Evolutionary conservation across 2,113 vertebrate species (phyloP), one percentile per base, ranked within the genome.

Genomic region (Tragelaphus buxtoni): DNA sequence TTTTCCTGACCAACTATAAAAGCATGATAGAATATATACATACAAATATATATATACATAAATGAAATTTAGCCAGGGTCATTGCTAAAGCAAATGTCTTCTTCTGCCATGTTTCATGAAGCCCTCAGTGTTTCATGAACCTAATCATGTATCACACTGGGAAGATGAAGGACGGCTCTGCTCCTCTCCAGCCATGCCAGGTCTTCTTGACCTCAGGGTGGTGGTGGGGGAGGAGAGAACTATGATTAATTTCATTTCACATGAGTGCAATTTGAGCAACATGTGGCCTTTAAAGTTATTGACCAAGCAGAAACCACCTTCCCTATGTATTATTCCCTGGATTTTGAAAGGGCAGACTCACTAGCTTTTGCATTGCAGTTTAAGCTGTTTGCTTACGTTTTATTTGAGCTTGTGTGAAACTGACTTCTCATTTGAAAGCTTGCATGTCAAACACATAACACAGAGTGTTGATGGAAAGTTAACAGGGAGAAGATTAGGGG

Each of bases 81-180:
- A 14, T 9, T n/a, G 82, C n/a, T 76, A 87, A 91, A 92, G 79
- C 49, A 17, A 89, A 92, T 91, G 51, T 91, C 81, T 92, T 94
- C 49, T 32, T 93, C 35, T 28, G 77, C 30, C 9, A 26, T 9
- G 77, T 79, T 79, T 83, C 55, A 58, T 17, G 74, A 89, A 96
- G 49, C 22, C 72, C 95, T 93, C 56, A 47, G 58, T 81, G 61
- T 81, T 89, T 92, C 88, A n/a, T 79, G 53, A 83, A 24, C 58
- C 58, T 61, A 16, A 47, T 72, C 92, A 90, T 5, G 24, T 5
- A 86, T 8, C 30, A 13, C 0, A 1, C 26, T 12, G 39, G 26
- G 61, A 42, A 58, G 90, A 76, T 49, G 60, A 97, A 51, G 55
- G 24, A 83, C 11, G 58, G 83, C 17, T 26, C 22, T 26, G 79